Evolutionary conservation across 2,113 vertebrate genomes (phyloP), one percentile per base, ranked within the genome.

Genomic region (Trematocara unimaculatum): DNA sequence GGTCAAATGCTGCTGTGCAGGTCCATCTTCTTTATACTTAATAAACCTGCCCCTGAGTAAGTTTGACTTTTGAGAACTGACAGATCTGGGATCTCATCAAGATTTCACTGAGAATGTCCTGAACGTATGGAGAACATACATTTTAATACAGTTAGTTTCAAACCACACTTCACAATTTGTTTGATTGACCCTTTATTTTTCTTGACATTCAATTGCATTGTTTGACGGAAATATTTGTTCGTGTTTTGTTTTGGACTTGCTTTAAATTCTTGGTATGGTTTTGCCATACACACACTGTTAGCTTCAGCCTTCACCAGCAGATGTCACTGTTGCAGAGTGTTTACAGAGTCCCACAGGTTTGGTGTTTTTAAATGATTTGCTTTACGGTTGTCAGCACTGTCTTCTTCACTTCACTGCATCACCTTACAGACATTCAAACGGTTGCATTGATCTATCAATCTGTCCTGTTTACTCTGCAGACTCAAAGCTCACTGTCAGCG

Each of bases 241-340:
- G 5, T 14, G n/a, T 42, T 72, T 45, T 72, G 20, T 45, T 72
- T 72, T 72, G 14, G 40, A 29, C 67, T 55, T 23, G 77, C 38
- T 38, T 18, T 55, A 15, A 47, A 72, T 17, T 72, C 67, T 72
- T 45, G 3, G 20, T 23, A 15, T 40, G 7, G 8, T 79, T 79
- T 13, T 38, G 14, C 8, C 15, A 64, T 20, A 3, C 49, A 47
- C 8, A 64, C 42, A 31, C 12, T 64, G 55, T 29, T 58, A 15
- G 15, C 14, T 23, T 29, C 12, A 53, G 8, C 14, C 38, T 62
- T 26, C 6, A 17, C 62, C 94, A 94, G 89, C 88, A 95, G 94
- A 90, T 91, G 94, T 91, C 92, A 40, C 84, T 89, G 86, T 89
- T 93, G 84, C 84, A 84, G 38, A 92, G 81, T 79, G 38, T 88